Base-by-base conservation (phyloP, 2,113 vertebrate species). In the Eptatretus burgeri region DNA sequence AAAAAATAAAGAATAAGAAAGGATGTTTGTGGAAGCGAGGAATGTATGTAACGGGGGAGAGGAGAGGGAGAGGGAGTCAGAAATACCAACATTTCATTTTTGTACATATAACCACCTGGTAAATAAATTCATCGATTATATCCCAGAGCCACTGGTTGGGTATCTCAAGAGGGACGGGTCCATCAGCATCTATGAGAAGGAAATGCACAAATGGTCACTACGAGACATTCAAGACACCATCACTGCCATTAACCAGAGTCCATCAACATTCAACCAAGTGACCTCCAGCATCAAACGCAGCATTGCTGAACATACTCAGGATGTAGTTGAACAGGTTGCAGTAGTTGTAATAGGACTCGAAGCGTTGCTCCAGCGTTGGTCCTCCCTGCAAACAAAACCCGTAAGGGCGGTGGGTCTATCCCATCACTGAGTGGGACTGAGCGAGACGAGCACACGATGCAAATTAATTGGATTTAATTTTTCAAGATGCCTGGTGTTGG, bases 241-340 rank as follows among this genome's bases (percentile, higher is more conserved):
- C 12, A 60, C n/a, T 60, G n/a, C n/a, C 56, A 60, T 60, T 20
- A n/a, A 60, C 56, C 9, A 17, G n/a, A 60, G n/a, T 17, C 56
- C 11, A 60, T 60, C 56, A 2, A 50, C 5, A 20, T 63, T 49
- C 41, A 11, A 17, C 16, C 41, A 16, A 11, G n/a, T 63, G 63
- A 18, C 49, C n/a, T 49, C 11, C 11, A 27, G 63, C 12, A 50
- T 50, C 11, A 8, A 56, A 11, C 51, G 13, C 3, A 27, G 11
- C 19, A 49, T 41, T 49, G 49, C 14, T 52, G 13, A 14, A 53
- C n/a, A 11, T 71, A 98, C 91, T 96, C 60, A 98, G 84, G 69
- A 98, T 98, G 69, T 98, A 94, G 76, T 96, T 98, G 78, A 98
- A 98, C 66, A 98, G 86, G 70, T 94, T 98, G 74, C 91, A 98